Evolutionary conservation across 2,113 vertebrate genomes (phyloP).

Genomic region (Bostrychus sinensis): DNA sequence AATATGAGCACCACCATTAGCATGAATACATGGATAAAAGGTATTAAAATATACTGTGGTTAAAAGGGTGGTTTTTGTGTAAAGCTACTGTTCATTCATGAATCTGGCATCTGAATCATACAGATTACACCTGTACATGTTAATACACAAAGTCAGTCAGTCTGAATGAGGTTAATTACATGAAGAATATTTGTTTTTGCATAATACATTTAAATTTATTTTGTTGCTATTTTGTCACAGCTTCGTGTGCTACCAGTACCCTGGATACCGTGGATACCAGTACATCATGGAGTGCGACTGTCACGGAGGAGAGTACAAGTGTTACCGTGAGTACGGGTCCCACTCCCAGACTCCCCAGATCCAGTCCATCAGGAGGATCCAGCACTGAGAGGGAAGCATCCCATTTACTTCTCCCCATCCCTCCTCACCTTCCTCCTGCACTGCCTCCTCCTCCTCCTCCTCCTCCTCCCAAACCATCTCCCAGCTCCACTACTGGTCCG

Average conservation of each 20-base stretch:
- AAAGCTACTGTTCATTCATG: no score
- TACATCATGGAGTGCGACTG: slow-evolving; percentile 94
- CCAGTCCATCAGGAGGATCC: slow-evolving; percentile 95
- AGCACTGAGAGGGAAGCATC: slow-evolving; percentile 83
- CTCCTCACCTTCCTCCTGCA: slow-evolving; percentile 33
- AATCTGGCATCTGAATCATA: no score
- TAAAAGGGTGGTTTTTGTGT: no score
- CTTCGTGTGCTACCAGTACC: slow-evolving; percentile 97
- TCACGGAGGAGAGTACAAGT: slow-evolving; percentile 93
- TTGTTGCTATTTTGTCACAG: slow-evolving; percentile 66
- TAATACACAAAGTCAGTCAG: no score
- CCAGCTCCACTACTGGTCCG: slow-evolving; percentile 42
- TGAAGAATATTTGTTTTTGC: no score
- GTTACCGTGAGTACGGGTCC: slow-evolving; percentile 93
- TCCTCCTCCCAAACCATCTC: slow-evolving; percentile 31
- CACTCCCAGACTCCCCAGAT: slow-evolving; percentile 95
- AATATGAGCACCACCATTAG: no score
- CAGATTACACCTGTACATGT: no score
- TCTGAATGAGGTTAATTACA: no score
- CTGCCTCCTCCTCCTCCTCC: slow-evolving; percentile 46
- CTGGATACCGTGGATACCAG: slow-evolving; percentile 95
- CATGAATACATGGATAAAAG: no score
- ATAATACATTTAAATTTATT: background rate
- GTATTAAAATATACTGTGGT: no score
- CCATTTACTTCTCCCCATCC: slow-evolving; percentile 38